phyloP scores from a whole-genome alignment of 2,888 invertebrate species.

The Mesoligia furuncula region DNA sequence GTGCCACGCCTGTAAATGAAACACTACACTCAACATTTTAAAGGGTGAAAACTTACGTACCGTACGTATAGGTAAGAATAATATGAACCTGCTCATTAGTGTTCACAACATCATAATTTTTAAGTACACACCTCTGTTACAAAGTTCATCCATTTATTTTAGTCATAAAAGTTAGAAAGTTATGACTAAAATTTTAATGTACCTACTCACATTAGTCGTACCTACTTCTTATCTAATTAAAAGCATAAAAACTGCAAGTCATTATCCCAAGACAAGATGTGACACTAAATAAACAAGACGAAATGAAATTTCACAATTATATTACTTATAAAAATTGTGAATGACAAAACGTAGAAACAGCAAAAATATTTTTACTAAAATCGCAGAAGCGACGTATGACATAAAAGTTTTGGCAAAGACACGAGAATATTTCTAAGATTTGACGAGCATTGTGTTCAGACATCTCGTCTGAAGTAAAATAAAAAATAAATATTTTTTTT shows the following conservation, averaged over 20 bases:
- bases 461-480: conserved; percentile 25
- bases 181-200: conserved; percentile 51
- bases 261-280: conserved; percentile 35
- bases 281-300: conserved; percentile 3
- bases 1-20: conserved; percentile 25
- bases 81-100: conserved; percentile 45
- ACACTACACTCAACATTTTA: conserved; percentile 24
- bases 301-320: conserved; percentile 32
- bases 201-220: conserved; percentile 30
- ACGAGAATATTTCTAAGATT: conserved; percentile 44
- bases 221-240: conserved; percentile 31
- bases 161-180: conserved; percentile 50
- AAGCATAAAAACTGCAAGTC: conserved; percentile 25
- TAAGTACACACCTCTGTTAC: conserved; percentile 51
- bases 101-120: conserved; percentile 54
- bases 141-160: conserved; percentile 56
- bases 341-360: conserved; percentile 31
- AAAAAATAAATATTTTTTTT: conserved; percentile 46
- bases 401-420: conserved; percentile 48
- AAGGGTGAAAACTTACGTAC: conserved; percentile 18
- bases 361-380: conserved; percentile 40
- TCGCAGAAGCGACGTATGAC: conserved; percentile 18
- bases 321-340: conserved; percentile 30
- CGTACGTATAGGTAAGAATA: conserved; percentile 28
- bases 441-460: conserved; percentile 40